A percentile compares a stretch with the other conserved stretches of the same genome.
Conservation (phyloP, 2,113 vertebrate genomes). For the Egretta garzetta region DNA sequence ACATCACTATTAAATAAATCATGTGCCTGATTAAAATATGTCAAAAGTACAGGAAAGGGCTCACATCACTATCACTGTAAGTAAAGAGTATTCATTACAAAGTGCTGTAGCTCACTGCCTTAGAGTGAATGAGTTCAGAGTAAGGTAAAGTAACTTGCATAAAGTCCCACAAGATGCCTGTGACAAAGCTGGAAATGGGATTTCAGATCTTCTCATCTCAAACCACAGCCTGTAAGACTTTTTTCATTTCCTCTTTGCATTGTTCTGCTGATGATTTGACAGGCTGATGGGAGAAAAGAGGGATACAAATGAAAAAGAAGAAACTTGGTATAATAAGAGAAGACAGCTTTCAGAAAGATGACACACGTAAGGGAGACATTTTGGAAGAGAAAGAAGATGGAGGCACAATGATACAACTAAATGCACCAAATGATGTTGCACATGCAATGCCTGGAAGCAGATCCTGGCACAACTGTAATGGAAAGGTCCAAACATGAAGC, state of each 20-base stretch:
- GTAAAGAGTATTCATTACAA: background rate
- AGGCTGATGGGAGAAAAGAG: background rate
- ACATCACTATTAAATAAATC: background rate
- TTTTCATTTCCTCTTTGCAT: background rate
- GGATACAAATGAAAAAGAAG: background rate
- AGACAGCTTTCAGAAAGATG: background rate
- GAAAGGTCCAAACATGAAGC: background rate
- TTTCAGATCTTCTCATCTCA: conserved; percentile 11
- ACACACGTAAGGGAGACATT: background rate
- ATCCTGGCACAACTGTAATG: background rate
- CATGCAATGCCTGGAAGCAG: background rate
- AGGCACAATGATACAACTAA: background rate
- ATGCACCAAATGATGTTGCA: background rate
- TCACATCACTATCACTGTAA: background rate
- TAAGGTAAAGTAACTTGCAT: background rate
- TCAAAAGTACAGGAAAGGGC: background rate
- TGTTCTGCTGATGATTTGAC: background rate
- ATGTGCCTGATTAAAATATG: background rate
- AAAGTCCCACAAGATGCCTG: background rate
- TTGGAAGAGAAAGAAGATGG: background rate
- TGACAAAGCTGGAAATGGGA: background rate
- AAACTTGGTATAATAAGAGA: background rate
- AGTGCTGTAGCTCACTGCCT: background rate
- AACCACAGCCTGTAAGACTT: background rate
- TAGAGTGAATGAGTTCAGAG: background rate